phyloP scores from a whole-genome alignment of 2,113 vertebrate genomes.

The Bostrychus sinensis region DNA sequence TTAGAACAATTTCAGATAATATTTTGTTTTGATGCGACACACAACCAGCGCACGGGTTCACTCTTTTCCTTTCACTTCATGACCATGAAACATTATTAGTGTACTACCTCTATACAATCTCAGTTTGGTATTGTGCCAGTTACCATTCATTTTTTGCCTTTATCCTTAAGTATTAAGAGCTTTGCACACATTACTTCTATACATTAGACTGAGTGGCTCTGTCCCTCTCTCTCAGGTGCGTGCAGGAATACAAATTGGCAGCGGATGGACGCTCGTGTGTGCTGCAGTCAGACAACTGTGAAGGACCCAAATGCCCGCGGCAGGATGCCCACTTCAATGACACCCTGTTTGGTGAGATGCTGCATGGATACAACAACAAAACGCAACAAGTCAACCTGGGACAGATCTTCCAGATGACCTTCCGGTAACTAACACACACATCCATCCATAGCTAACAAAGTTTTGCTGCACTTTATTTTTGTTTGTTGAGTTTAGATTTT shows the following conservation, averaged over 20 bases:
- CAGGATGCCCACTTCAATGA: conserved; percentile 89
- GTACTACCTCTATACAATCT: neutral
- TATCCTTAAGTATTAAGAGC: neutral
- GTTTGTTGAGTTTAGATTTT: neutral
- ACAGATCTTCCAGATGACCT: conserved; percentile 98
- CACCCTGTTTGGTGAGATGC: conserved; percentile 97
- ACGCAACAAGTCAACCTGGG: conserved; percentile 93
- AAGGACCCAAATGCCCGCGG: conserved; percentile 90
- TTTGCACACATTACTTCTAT: neutral
- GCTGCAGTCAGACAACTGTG: conserved; percentile 91
- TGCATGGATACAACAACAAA: conserved; percentile 96
- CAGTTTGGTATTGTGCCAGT: neutral
- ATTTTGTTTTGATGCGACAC: no score
- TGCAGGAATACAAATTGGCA: conserved; percentile 96
- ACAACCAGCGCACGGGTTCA: no score
- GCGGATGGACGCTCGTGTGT: conserved; percentile 94
- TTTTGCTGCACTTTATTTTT: neutral
- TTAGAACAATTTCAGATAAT: no score
- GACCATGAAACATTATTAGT: no score
- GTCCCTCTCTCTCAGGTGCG: conserved; percentile 81
- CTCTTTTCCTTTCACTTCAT: no score
- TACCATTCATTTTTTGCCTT: neutral
- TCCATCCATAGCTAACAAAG: neutral
- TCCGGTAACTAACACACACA: conserved; percentile 82
- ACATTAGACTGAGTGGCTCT: conserved; percentile 30